A percentile compares a stretch with the other conserved stretches of the same genome.
Evolutionary conservation across 2,888 invertebrate species (phyloP).

Genomic region (Apamea anceps): DNA sequence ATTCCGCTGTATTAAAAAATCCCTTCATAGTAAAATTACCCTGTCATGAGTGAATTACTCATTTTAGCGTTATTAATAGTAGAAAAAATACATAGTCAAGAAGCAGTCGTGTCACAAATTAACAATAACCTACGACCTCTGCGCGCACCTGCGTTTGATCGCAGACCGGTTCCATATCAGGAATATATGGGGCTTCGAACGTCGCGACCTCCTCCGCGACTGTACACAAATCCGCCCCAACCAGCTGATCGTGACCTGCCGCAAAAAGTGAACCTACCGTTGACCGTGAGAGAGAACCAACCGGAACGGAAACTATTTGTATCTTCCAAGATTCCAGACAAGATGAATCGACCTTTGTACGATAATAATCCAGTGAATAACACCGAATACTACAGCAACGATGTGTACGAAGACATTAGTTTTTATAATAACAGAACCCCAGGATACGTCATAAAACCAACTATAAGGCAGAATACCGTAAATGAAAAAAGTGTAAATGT

Average conservation of each 20-base stretch:
- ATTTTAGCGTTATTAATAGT: constrained; percentile 71
- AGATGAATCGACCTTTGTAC: constrained; percentile 51
- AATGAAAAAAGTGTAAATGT: constrained; percentile 54
- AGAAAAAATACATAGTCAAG: constrained; percentile 73
- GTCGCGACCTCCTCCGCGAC: constrained; percentile 48
- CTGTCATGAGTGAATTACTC: constrained; percentile 75
- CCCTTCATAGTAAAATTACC: constrained; percentile 32
- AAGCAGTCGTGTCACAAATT: constrained; percentile 64
- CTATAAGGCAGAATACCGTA: constrained; percentile 8
- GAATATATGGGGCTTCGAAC: constrained; percentile 43
- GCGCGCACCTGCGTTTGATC: constrained; percentile 47
- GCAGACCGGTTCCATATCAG: constrained; percentile 51
- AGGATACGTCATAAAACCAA: constrained; percentile 25
- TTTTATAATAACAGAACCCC: constrained; percentile 21
- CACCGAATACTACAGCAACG: constrained; percentile 21
- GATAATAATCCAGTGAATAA: constrained; percentile 52
- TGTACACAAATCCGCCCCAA: constrained; percentile 57
- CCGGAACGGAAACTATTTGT: constrained; percentile 62
- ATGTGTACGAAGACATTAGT: constrained; percentile 39
- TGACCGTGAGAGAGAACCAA: constrained; percentile 60
- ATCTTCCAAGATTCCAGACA: constrained; percentile 51
- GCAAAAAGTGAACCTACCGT: constrained; percentile 52
- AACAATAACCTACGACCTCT: constrained; percentile 59
- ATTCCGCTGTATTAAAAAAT: constrained; percentile 19
- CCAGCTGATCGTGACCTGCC: constrained; percentile 53